These are phyloP conservation scores for Lordiphosa stackelbergi DNA, from an alignment of 1,140 invertebrate genomes.

Conservation along the genomic window DNA sequence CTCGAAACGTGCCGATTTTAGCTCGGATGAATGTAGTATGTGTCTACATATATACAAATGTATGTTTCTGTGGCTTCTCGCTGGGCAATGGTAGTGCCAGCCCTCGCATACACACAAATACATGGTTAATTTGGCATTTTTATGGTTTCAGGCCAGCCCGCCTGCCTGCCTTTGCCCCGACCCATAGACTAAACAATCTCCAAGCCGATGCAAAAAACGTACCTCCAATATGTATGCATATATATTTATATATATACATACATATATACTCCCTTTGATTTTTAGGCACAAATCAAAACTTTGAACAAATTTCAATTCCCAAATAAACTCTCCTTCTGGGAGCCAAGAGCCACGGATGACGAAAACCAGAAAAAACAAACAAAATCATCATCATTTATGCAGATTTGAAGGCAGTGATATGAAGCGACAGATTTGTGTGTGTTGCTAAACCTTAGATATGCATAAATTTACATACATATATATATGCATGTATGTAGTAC, in stretches of 20 bases:
- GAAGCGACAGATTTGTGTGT: constrained; percentile 14
- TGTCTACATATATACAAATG: constrained; percentile 23
- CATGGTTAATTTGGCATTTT: constrained; percentile 73
- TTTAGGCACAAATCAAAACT: constrained; percentile 39
- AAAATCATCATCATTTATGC: constrained; percentile 71
- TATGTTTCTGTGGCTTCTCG: constrained; percentile 62
- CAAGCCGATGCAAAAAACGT: too few relatives aligned
- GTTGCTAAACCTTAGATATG: constrained; percentile 36
- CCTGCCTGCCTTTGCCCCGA: constrained; percentile 50
- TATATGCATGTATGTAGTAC: constrained; percentile 14
- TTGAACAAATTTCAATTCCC: constrained; percentile 58
- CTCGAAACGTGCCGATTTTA: constrained; percentile 69
- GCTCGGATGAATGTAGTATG: constrained; percentile 44
- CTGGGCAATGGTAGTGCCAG: constrained; percentile 40
- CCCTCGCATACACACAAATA: constrained; percentile 31
- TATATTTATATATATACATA: neutral
- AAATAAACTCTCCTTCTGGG: constrained; percentile 45
- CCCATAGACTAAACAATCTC: constrained; percentile 4
- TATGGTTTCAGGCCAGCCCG: constrained; percentile 66
- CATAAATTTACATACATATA: constrained; percentile 38
- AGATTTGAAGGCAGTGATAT: constrained; percentile 63
- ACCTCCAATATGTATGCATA: neutral
- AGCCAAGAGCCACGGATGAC: constrained; percentile 39
- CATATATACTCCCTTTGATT: constrained; percentile 19
- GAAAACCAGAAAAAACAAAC: constrained; percentile 38